phyloP scores from a whole-genome alignment of 2,797 vertebrate genomes.

The Chlorospingus flavigularis region DNA sequence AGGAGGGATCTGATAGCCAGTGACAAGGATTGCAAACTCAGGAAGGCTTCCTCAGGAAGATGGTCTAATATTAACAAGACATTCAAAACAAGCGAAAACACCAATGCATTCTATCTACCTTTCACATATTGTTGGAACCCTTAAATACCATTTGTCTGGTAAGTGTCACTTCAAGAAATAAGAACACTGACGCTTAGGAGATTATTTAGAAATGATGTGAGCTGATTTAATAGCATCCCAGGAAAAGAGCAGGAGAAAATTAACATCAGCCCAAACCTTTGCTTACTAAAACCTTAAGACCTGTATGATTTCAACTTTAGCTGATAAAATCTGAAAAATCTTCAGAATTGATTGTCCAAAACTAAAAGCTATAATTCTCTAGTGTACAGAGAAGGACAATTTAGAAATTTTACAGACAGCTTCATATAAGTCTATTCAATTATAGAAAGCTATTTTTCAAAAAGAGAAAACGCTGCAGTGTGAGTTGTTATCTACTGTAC shows the following conservation, averaged over 20 bases:
- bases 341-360: not conserved
- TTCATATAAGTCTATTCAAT: not conserved
- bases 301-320: not conserved
- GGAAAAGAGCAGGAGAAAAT: not conserved
- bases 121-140: not conserved
- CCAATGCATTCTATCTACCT: not conserved
- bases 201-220: not conserved
- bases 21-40: not conserved
- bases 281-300: not conserved
- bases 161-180: not conserved
- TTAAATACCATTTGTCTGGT: not conserved
- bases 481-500: not conserved
- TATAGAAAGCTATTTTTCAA: not conserved
- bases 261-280: not conserved
- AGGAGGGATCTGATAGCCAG: not conserved
- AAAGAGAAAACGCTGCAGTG: not conserved
- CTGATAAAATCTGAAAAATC: not conserved
- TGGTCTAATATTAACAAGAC: rapidly evolving
- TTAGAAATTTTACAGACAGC: not conserved
- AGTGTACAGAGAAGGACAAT: not conserved
- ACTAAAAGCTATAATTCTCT: not conserved
- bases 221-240: not conserved
- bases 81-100: not conserved
- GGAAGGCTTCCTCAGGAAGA: not conserved
- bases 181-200: not conserved